Evolutionary conservation across 30 jellyfish, hydroid and myxozoan genomes (phyloP).

Genomic region (Hydractinia echinata): DNA sequence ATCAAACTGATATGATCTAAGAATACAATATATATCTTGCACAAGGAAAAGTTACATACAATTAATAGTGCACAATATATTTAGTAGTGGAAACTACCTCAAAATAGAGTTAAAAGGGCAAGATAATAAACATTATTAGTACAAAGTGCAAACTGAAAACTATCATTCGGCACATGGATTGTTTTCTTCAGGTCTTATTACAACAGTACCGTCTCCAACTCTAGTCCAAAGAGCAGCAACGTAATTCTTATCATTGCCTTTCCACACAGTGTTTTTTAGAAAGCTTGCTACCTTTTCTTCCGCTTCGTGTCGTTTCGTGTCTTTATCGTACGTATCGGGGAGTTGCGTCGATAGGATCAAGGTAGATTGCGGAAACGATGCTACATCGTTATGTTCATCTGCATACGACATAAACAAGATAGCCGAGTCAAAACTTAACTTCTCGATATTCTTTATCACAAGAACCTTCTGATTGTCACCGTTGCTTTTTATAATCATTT

Average conservation of each 20-base stretch:
- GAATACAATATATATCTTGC: too few relatives aligned
- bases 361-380: conserved; percentile 29
- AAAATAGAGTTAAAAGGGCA: too few relatives aligned
- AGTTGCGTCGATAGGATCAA: conserved; percentile 14
- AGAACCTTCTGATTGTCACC: conserved; percentile 18
- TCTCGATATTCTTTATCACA: conserved; percentile 17
- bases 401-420: conserved; percentile 36
- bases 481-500: not conserved
- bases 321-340: conserved; percentile 2
- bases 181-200: conserved; percentile 24
- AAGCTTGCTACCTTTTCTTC: not conserved
- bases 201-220: conserved; percentile 22
- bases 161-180: not conserved
- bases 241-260: not conserved
- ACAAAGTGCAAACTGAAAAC: too few relatives aligned
- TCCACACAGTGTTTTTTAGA: conserved; percentile 18
- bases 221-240: conserved; percentile 41
- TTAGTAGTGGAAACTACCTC: too few relatives aligned
- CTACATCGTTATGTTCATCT: conserved; percentile 26
- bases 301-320: not conserved
- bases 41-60: too few relatives aligned
- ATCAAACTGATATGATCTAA: too few relatives aligned
- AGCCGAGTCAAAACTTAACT: conserved; percentile 19
- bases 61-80: too few relatives aligned
- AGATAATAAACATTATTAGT: too few relatives aligned